Base-by-base conservation (phyloP, 1,140 invertebrate genomes). In the Leucophenga varia region DNA sequence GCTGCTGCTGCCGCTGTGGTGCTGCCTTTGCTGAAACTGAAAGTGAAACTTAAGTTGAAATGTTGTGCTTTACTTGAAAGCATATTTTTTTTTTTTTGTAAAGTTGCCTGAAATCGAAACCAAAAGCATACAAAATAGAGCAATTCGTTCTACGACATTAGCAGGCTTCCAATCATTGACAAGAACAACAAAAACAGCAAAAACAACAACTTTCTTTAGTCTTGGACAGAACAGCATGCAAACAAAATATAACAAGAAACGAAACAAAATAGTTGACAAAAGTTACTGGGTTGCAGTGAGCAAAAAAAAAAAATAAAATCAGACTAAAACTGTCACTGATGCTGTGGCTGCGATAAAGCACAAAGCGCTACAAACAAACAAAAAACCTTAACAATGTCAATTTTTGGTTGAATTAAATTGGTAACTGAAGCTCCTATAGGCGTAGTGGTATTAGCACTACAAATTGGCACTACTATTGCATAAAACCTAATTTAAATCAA, bases 71-170 rank as follows among this genome's bases (percentile, higher is more conserved):
- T n/a, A n/a, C n/a, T n/a, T n/a, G n/a, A n/a, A n/a, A n/a, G n/a
- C n/a, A n/a, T n/a, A n/a, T n/a, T n/a, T n/a, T n/a, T n/a, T n/a
- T n/a, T n/a, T n/a, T n/a, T n/a, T n/a, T n/a, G n/a, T n/a, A n/a
- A n/a, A n/a, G n/a, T n/a, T n/a, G n/a, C n/a, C 5, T 25, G 63
- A 65, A 65, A 65, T 65, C 63, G 63, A 65, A 59, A 57, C 58
- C 59, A 56, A 44, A n/a, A n/a, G n/a, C 50, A 54, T 46, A 54
- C 49, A 65, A 65, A 65, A 65, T 65, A 65, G 63, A 65, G 63
- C 63, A 65, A 65, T 65, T 67, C 63, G 63, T 65, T 65, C 63
- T 10, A 10, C 5, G 22, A 5, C 22, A 25, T 25, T 6, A 25
- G 22, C n/a, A n/a, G n/a, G n/a, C n/a, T n/a, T n/a, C n/a, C n/a